A percentile compares a stretch with the other conserved stretches of the same genome.
Conservation (phyloP, 2,888 invertebrate species). For the Sarcophaga variegata region DNA sequence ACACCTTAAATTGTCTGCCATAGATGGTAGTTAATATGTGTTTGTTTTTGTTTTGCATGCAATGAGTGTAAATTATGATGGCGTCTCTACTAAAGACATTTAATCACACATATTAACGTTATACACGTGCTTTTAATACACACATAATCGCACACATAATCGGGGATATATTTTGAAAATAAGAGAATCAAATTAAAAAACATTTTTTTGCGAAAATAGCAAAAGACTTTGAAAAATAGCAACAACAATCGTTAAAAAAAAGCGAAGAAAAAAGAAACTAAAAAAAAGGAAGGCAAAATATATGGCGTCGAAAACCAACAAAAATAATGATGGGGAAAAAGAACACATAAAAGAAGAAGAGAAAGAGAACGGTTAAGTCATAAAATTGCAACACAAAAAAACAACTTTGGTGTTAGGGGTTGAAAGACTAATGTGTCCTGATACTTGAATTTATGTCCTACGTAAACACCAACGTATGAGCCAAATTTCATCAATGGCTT, state of each 20-base stretch:
- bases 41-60: background rate
- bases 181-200: background rate
- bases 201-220: background rate
- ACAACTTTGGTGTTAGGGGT: background rate
- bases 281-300: too few relatives aligned
- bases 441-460: too few relatives aligned
- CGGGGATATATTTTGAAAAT: background rate
- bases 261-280: too few relatives aligned
- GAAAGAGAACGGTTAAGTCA: background rate
- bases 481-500: background rate
- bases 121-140: slow-evolving; percentile 1
- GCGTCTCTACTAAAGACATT: slow-evolving; percentile 37
- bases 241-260: too few relatives aligned
- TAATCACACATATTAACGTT: slow-evolving; percentile 51
- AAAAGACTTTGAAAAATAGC: too few relatives aligned
- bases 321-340: background rate
- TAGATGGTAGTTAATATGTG: too few relatives aligned
- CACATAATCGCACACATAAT: slow-evolving; percentile 7
- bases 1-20: too few relatives aligned
- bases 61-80: slow-evolving; percentile 33
- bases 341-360: background rate
- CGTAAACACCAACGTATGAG: too few relatives aligned
- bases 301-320: background rate
- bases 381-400: background rate
- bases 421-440: background rate